phyloP scores from a whole-genome alignment of 2,797 vertebrate genomes.

The Spea hammondii region DNA sequence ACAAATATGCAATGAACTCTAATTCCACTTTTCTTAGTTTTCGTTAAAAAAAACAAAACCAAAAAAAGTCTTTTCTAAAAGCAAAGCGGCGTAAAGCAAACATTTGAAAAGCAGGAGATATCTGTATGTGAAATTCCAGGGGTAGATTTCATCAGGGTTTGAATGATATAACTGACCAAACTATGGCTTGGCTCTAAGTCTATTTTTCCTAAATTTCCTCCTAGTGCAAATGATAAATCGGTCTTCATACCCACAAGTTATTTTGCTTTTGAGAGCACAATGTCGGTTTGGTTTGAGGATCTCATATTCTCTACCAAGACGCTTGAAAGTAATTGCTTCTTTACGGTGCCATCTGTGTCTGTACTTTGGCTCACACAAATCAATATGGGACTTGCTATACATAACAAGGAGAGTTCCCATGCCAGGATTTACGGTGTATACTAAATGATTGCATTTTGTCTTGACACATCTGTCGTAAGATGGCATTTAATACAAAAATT shows the following conservation, averaged over 20 bases:
- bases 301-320: constrained; percentile 2
- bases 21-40: too few relatives aligned
- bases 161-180: not conserved
- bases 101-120: not conserved
- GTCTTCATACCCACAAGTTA: not conserved
- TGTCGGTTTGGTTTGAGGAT: constrained; percentile 17
- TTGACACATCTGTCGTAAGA: not conserved
- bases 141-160: not conserved
- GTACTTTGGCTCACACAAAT: constrained; percentile 33
- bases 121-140: not conserved
- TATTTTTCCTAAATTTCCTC: not conserved
- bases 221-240: constrained; percentile 2
- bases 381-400: constrained; percentile 16
- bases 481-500: constrained; percentile 6
- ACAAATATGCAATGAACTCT: too few relatives aligned
- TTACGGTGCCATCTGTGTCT: constrained; percentile 25
- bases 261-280: not conserved
- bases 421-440: not conserved
- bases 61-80: too few relatives aligned
- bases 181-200: not conserved
- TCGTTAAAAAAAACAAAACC: too few relatives aligned
- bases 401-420: not conserved
- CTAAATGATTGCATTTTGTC: not conserved
- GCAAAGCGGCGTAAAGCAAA: too few relatives aligned
- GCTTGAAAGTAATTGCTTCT: constrained; percentile 29